Conservation (phyloP, 1,140 invertebrate genomes). For the Bombus waltoni region DNA sequence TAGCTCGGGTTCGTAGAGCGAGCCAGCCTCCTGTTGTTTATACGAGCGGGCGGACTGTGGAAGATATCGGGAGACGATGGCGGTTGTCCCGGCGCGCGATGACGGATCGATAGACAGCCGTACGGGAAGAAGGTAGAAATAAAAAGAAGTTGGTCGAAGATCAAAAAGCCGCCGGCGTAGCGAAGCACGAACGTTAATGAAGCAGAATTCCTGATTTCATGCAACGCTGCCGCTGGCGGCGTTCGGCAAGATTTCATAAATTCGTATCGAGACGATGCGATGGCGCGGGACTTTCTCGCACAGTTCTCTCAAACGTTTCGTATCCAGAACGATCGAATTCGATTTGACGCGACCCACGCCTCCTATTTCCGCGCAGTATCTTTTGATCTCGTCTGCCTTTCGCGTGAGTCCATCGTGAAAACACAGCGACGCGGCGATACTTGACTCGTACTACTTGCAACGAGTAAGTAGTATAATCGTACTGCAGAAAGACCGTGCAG, state of each 20-base stretch:
- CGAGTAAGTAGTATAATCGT: background rate
- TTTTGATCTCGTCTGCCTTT: background rate
- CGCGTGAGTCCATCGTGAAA: background rate
- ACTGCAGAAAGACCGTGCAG: background rate
- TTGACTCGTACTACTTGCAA: background rate
- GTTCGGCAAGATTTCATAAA: constrained; percentile 44
- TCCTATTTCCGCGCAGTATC: background rate
- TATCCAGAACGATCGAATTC: background rate
- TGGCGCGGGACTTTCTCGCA: background rate
- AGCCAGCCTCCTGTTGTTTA: constrained; percentile 49
- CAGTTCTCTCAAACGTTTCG: constrained; percentile 3
- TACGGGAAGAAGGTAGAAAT: background rate
- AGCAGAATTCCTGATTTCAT: constrained; percentile 56
- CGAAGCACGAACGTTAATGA: constrained; percentile 51
- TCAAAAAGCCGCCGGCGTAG: constrained; percentile 78
- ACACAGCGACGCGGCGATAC: background rate
- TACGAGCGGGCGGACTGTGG: constrained; percentile 31
- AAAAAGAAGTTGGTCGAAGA: constrained; percentile 67
- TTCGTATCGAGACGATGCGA: constrained; percentile 1
- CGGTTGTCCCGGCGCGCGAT: constrained; percentile 22
- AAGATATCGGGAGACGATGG: constrained; percentile 35
- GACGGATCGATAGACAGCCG: constrained; percentile 48
- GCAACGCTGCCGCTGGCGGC: constrained; percentile 15
- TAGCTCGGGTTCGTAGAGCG: background rate
- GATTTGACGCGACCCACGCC: background rate